Evolutionary conservation across 64 coral and sea anemone species (phyloP), one percentile per base, ranked within the genome.

Genomic region (Montipora cactus): DNA sequence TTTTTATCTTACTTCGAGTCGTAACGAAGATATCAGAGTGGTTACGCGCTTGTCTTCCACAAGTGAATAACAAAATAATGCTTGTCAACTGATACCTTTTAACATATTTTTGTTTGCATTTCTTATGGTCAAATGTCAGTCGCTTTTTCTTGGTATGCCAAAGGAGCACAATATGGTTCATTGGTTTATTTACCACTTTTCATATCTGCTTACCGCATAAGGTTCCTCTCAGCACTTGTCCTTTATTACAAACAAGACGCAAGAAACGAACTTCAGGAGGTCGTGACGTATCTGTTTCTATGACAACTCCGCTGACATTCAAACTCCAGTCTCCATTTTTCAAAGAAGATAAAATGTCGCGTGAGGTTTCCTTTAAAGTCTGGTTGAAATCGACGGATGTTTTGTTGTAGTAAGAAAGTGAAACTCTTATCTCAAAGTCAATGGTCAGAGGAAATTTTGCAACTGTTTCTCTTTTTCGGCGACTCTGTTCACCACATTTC

Each of bases 281-380:
- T 1, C 13, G 64, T 66, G 81, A 45, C 12, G 81, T 7, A 14
- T 83, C 81, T 2, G 9, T 45, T 44, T 47, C 53, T 19, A 83
- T 18, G 28, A 83, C 44, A 66, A 67, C 16, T 47, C 59, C 81
- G 14, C 59, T 83, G 81, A 83, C 59, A 37, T 64, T 68, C 58
- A 67, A 7, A 83, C 11, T 68, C 22, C 57, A 23, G 53, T 76
- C 44, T 4, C 25, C 11, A 46, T 45, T 13, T 45, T 76, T 15
- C 9, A 76, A 15, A 28, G 37, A 14, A 1, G 74, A 23, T 13
- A 76, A 4, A 47, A 76, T 44, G 8, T 76, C 74, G 0, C 28
- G 13, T 76, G 37, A 46, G 9, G 45, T 76, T 15, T 76, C 5
- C 0, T 13, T 7, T 49, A 1, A 13, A 4, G 28, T 76, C 74